Percentiles rank a stretch among this genome's conserved stretches.
Conservation (phyloP, 2,113 vertebrate species). For the Misgurnus anguillicaudatus region DNA sequence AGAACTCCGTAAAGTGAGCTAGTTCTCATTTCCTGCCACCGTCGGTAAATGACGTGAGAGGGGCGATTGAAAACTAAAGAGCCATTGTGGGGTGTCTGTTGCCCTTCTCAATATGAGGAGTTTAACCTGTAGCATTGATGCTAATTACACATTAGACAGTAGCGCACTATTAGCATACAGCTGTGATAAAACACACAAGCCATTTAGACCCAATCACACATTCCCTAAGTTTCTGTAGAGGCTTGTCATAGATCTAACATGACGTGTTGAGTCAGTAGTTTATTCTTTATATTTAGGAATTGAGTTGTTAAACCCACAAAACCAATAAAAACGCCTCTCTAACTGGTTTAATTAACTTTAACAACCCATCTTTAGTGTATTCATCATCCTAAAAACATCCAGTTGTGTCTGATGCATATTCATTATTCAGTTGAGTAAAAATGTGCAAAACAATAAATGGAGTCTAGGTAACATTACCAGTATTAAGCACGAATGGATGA, state of each 20-base stretch:
- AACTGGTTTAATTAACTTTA: no score
- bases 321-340: no score
- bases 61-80: background rate
- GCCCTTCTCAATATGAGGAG: background rate
- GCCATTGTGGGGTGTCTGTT: background rate
- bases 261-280: no score
- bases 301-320: no score
- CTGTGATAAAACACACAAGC: conserved; percentile 7
- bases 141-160: conserved; percentile 47
- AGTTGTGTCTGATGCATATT: no score
- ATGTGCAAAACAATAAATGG: no score
- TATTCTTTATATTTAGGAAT: no score
- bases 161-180: conserved; percentile 37
- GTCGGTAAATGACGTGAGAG: background rate
- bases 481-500: no score
- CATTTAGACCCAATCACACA: conserved; percentile 5
- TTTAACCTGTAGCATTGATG: conserved; percentile 36
- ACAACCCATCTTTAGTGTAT: no score
- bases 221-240: background rate
- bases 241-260: background rate
- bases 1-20: background rate
- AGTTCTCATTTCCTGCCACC: conserved; percentile 21
- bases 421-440: no score
- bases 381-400: no score
- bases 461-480: no score